These are phyloP conservation scores for Nebria brevicollis DNA, from an alignment of 2,888 invertebrate species.

Conservation along the genomic window DNA sequence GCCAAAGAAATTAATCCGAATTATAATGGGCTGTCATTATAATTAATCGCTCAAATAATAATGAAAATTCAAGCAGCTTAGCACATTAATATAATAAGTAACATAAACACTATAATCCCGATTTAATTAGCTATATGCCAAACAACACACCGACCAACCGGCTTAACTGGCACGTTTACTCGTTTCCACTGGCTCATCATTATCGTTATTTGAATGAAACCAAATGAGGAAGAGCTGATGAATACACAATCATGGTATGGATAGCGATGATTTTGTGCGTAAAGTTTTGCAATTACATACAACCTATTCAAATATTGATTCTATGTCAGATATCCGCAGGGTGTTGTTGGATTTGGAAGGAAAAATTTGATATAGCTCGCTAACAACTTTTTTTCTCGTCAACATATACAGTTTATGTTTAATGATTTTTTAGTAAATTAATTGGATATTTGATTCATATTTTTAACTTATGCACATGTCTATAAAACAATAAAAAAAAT, in stretches of 20 bases:
- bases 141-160: not conserved
- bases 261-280: slow-evolving; percentile 16
- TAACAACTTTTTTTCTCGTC: no score
- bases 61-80: slow-evolving; percentile 15
- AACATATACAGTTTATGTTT: no score
- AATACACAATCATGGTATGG: not conserved
- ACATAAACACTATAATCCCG: slow-evolving; percentile 25
- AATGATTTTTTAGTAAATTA: no score
- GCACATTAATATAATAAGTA: slow-evolving; percentile 25
- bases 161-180: not conserved
- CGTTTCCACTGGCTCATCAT: not conserved
- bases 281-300: slow-evolving; percentile 8
- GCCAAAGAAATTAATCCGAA: not conserved
- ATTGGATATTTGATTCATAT: no score
- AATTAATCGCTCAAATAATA: not conserved
- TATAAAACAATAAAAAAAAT: no score
- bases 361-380: no score
- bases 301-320: no score
- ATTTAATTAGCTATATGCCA: slow-evolving; percentile 27
- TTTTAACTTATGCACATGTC: no score
- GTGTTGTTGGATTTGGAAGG: no score
- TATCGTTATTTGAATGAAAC: not conserved
- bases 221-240: slow-evolving; percentile 11
- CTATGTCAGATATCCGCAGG: no score
- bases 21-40: not conserved